Conservation (phyloP, 1,140 invertebrate species). For the Scylla paramamosain region DNA sequence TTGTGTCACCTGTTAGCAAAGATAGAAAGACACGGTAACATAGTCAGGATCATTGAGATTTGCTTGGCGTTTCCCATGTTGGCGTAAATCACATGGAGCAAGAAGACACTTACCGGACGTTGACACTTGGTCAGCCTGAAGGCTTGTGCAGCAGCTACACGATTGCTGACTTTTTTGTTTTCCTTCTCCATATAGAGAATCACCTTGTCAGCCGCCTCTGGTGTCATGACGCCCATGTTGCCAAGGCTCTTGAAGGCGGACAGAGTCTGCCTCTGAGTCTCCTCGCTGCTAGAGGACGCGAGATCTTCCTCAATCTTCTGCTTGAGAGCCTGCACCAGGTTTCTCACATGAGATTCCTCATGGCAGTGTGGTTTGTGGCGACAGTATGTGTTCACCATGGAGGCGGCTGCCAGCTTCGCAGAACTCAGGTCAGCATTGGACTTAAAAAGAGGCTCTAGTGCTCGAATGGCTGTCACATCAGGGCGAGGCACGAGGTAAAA, state of each 20-base stretch:
- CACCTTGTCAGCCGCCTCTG: background rate
- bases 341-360: constrained; percentile 33
- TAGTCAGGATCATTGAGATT: background rate
- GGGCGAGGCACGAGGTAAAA: constrained; percentile 55
- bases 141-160: constrained; percentile 62
- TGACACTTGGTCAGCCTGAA: constrained; percentile 63
- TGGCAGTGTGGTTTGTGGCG: constrained; percentile 50
- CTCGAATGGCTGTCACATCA: constrained; percentile 33
- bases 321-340: background rate
- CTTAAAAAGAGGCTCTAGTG: constrained; percentile 52
- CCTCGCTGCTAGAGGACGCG: background rate
- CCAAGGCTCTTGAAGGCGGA: constrained; percentile 50
- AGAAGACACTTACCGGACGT: constrained; percentile 36
- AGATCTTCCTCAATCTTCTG: constrained; percentile 5
- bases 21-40: background rate
- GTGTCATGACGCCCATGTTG: constrained; percentile 64
- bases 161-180: constrained; percentile 29
- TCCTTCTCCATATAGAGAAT: constrained; percentile 43
- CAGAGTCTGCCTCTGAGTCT: background rate
- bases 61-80: background rate
- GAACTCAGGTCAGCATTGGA: background rate
- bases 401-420: constrained; percentile 40
- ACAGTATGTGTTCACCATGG: constrained; percentile 62
- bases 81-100: background rate
- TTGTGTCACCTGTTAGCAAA: constrained; percentile 12